phyloP scores from a whole-genome alignment of 2,797 vertebrate species.

The Etheostoma perlongum region DNA sequence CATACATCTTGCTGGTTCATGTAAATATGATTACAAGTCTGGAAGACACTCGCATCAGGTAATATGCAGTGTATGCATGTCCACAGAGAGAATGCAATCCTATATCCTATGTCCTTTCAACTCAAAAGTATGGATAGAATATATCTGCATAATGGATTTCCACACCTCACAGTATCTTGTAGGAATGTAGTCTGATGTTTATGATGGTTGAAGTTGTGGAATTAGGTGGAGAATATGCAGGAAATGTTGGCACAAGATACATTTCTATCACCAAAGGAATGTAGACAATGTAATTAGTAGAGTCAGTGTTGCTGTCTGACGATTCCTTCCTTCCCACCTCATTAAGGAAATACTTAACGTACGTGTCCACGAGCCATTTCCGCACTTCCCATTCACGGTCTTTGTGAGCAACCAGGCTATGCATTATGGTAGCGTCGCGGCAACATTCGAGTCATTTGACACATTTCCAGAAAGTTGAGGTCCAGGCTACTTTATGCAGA shows the following conservation, averaged over 20 bases:
- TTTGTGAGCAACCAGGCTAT: no score
- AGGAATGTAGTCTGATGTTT: conserved; percentile 28
- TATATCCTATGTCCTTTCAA: conserved; percentile 34
- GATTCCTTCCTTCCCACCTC: conserved; percentile 13
- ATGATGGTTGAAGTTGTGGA: conserved; percentile 19
- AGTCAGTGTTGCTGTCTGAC: conserved; percentile 3
- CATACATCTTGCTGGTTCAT: conserved; percentile 33
- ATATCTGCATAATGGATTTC: conserved; percentile 62
- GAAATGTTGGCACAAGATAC: not conserved
- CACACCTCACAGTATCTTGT: conserved; percentile 21
- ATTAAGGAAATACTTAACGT: conserved; percentile 7
- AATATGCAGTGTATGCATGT: conserved; percentile 35
- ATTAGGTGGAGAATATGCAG: conserved; percentile 12
- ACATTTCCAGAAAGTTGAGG: no score
- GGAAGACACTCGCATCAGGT: conserved; percentile 33
- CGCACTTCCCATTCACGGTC: no score
- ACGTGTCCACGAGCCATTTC: no score
- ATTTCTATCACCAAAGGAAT: conserved; percentile 3
- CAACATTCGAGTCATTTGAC: no score
- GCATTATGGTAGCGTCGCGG: no score
- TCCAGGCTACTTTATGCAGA: no score
- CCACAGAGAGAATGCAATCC: conserved; percentile 36
- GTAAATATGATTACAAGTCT: conserved; percentile 57
- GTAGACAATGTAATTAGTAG: conserved; percentile 5
- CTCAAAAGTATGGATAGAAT: conserved; percentile 47